Conservation (phyloP, 2,888 invertebrate genomes). For the Gerris lacustris region DNA sequence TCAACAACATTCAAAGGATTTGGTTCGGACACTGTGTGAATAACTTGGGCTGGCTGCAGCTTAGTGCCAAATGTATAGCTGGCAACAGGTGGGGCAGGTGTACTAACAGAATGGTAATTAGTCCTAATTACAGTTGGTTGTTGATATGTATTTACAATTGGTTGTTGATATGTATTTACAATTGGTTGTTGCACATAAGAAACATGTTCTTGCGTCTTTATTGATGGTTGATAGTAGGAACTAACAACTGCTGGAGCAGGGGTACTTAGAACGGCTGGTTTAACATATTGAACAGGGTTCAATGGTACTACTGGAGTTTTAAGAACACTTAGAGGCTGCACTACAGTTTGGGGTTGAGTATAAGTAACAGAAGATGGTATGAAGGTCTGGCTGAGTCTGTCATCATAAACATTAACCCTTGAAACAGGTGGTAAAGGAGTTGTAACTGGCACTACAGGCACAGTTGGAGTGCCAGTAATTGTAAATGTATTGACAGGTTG, state of each 20-base stretch:
- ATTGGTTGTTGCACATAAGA: slow-evolving; percentile 12
- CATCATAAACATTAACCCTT: background rate
- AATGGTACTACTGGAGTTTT: slow-evolving; percentile 24
- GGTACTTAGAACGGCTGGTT: slow-evolving; percentile 22
- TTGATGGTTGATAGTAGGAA: slow-evolving; percentile 20
- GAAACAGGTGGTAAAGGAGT: background rate
- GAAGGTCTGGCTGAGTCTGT: too few relatives aligned
- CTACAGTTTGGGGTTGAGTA: background rate
- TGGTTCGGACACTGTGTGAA: background rate
- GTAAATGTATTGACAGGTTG: slow-evolving; percentile 11
- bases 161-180: slow-evolving; percentile 11
- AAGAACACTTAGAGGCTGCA: slow-evolving; percentile 19
- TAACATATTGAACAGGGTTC: slow-evolving; percentile 22
- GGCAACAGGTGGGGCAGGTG: slow-evolving; percentile 16
- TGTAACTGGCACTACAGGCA: slow-evolving; percentile 8
- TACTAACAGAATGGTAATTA: slow-evolving; percentile 15
- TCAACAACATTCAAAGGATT: background rate
- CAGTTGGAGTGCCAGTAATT: slow-evolving; percentile 4
- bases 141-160: slow-evolving; percentile 16
- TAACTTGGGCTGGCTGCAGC: background rate
- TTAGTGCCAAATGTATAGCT: background rate
- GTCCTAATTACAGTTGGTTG: slow-evolving; percentile 3
- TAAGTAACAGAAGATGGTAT: background rate
- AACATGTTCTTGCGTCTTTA: slow-evolving; percentile 3
- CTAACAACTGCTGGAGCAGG: slow-evolving; percentile 21